These are phyloP conservation scores for Thymallus thymallus DNA, from an alignment of 2,113 vertebrate genomes.

Conservation along the genomic window DNA sequence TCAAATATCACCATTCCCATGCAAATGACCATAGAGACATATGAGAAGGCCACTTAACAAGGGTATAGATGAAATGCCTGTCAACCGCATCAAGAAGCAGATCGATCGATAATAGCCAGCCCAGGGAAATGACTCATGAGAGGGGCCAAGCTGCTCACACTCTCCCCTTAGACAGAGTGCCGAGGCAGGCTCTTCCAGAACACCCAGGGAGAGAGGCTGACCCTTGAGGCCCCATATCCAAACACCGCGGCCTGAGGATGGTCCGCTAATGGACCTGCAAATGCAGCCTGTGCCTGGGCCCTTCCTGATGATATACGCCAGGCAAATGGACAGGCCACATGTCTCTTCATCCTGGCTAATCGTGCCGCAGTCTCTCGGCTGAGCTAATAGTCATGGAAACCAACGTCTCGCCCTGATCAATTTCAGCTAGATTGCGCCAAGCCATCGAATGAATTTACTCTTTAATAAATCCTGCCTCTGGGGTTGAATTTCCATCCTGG, in stretches of 20 bases:
- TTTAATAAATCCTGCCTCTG: too few relatives aligned
- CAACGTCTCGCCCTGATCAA: neutral
- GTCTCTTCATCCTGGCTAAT: conserved; percentile 55
- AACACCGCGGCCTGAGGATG: conserved; percentile 15
- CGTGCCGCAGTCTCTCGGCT: conserved; percentile 25
- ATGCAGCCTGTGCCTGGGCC: conserved; percentile 35
- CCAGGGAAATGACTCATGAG: conserved; percentile 55
- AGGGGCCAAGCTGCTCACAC: neutral
- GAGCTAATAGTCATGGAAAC: conserved; percentile 34
- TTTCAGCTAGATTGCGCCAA: neutral
- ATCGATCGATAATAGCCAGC: conserved; percentile 48
- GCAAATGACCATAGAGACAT: conserved; percentile 34
- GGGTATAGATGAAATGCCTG: neutral
- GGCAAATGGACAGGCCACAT: conserved; percentile 42
- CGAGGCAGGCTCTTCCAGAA: conserved; percentile 8
- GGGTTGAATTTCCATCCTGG: neutral
- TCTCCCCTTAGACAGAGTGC: conserved; percentile 43
- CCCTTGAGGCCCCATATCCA: conserved; percentile 28
- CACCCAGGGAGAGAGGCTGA: neutral
- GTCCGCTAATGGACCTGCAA: conserved; percentile 55
- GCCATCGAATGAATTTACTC: conserved; percentile 18
- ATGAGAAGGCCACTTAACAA: conserved; percentile 35
- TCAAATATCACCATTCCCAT: conserved; percentile 37
- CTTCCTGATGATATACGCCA: conserved; percentile 50
- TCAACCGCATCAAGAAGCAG: neutral